These are phyloP conservation scores for Mongoloraphidia duomilia DNA, from an alignment of 2,888 invertebrate species.

Conservation along the genomic window DNA sequence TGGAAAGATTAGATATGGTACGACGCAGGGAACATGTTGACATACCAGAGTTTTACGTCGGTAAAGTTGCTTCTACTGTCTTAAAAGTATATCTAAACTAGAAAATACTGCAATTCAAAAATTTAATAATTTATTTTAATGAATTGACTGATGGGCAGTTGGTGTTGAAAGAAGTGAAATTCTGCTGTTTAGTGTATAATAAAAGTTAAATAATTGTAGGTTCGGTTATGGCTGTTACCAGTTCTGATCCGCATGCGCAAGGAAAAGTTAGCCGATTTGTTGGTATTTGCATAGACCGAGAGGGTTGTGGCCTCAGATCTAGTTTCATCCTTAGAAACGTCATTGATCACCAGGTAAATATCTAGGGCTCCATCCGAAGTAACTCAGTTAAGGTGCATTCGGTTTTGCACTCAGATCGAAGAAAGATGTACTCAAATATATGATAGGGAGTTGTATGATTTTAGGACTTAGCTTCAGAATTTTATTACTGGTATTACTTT, in stretches of 20 bases:
- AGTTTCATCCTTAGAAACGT: constrained; percentile 83
- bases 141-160: too few relatives aligned
- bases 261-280: constrained; percentile 76
- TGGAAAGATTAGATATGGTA: constrained; percentile 89
- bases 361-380: neutral
- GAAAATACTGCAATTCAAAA: neutral
- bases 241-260: constrained; percentile 71
- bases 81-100: neutral
- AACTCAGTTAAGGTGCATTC: too few relatives aligned
- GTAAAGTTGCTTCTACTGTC: constrained; percentile 32
- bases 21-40: constrained; percentile 64
- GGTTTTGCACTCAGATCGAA: too few relatives aligned
- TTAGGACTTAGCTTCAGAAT: too few relatives aligned
- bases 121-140: neutral
- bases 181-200: constrained; percentile 1
- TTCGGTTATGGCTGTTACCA: constrained; percentile 75
- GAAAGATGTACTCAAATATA: too few relatives aligned
- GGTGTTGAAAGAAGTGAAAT: too few relatives aligned
- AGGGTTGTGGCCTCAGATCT: constrained; percentile 68
- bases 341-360: constrained; percentile 59
- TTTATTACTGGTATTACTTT: too few relatives aligned
- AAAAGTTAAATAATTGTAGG: constrained; percentile 35
- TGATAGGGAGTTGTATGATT: too few relatives aligned
- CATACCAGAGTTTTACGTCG: constrained; percentile 97
- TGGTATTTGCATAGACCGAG: constrained; percentile 85